Evolutionary conservation across 1,140 invertebrate genomes (phyloP).

Genomic region (fruit fly (Drosophila melanogaster)): DNA sequence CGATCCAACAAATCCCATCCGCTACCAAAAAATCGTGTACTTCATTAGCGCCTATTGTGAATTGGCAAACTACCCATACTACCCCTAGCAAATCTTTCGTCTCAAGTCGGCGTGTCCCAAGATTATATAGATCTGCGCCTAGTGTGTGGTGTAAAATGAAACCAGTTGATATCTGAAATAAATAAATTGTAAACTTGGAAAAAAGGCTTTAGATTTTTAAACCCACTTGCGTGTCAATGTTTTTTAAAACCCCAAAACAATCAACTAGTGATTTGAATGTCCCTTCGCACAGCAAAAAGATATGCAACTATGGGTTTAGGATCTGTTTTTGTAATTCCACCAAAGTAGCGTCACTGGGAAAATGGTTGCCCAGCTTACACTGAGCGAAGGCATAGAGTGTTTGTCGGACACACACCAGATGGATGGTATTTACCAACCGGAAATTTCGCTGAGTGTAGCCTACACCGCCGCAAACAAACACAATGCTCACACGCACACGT

Average conservation of each 20-base stretch:
- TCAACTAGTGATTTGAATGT: not conserved
- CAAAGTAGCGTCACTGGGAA: not conserved
- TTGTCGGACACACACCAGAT: not conserved
- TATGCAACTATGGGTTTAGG: not conserved
- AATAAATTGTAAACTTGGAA: conserved; percentile 43
- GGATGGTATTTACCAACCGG: not conserved
- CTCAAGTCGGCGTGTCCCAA: conserved; percentile 64
- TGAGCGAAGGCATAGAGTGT: not conserved
- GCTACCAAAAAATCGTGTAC: conserved; percentile 36
- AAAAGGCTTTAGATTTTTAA: no score
- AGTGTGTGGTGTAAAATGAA: conserved; percentile 31
- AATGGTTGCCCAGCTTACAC: not conserved
- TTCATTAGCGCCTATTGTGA: conserved; percentile 33
- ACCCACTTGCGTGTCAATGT: not conserved
- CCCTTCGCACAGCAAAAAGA: not conserved
- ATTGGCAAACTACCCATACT: conserved; percentile 16
- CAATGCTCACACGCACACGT: conserved; percentile 55
- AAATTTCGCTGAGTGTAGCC: conserved; percentile 46
- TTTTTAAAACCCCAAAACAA: not conserved
- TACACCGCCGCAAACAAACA: conserved; percentile 26
- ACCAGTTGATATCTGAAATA: conserved; percentile 53
- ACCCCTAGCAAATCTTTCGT: conserved; percentile 56
- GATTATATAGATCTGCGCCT: conserved; percentile 44
- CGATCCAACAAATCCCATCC: conserved; percentile 4
- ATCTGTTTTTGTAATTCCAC: not conserved